Evolutionary conservation across 2,888 invertebrate genomes (phyloP).

Genomic region (Anarsia innoxiella): DNA sequence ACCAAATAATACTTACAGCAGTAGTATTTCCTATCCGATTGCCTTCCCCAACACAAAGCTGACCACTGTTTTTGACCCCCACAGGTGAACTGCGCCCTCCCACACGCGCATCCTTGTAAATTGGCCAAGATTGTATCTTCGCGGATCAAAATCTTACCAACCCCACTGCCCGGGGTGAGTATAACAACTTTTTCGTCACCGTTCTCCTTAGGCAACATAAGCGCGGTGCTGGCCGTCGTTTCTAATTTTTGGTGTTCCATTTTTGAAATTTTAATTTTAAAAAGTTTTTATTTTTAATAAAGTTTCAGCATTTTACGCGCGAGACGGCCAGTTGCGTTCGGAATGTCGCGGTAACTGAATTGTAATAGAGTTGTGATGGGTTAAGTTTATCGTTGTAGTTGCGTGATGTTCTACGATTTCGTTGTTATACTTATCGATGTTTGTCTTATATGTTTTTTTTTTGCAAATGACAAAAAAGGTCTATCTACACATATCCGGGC

Average conservation of each 20-base stretch:
- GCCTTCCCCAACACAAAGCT: slow-evolving; percentile 58
- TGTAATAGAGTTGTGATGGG: too few relatives aligned
- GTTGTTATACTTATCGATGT: too few relatives aligned
- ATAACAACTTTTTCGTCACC: slow-evolving; percentile 37
- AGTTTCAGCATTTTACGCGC: too few relatives aligned
- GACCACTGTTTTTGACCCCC: slow-evolving; percentile 58
- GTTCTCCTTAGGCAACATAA: slow-evolving; percentile 35
- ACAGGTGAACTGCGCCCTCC: slow-evolving; percentile 55
- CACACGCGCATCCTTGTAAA: slow-evolving; percentile 52
- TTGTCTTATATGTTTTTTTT: too few relatives aligned
- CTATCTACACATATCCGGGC: too few relatives aligned
- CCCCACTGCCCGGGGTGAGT: slow-evolving; percentile 30
- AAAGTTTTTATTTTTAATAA: too few relatives aligned
- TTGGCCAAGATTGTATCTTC: slow-evolving; percentile 59
- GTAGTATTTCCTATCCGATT: slow-evolving; percentile 56
- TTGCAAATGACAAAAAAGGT: too few relatives aligned
- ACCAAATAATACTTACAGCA: slow-evolving; percentile 49
- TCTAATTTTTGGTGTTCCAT: slow-evolving; percentile 35
- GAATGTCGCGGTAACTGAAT: too few relatives aligned
- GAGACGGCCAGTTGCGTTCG: too few relatives aligned
- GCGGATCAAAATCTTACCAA: slow-evolving; percentile 47
- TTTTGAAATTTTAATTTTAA: slow-evolving; percentile 19
- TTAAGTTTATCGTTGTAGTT: too few relatives aligned
- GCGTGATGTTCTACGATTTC: too few relatives aligned
- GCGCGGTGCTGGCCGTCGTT: slow-evolving; percentile 29